Percentiles rank a stretch among this genome's conserved stretches.
Conservation (phyloP, 2,888 invertebrate genomes). For the Eupithecia centaureata region DNA sequence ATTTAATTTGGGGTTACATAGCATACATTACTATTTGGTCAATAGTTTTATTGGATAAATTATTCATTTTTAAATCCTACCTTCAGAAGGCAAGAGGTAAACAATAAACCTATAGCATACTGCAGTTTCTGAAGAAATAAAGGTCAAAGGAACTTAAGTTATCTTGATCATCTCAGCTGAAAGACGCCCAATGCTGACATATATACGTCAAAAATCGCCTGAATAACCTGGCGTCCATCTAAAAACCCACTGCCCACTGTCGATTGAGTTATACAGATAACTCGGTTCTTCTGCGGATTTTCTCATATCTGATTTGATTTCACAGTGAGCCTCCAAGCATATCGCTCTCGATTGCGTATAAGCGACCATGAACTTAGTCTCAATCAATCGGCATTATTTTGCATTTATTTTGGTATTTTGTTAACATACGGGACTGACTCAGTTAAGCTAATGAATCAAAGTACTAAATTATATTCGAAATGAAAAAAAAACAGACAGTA, state of each 20-base stretch:
- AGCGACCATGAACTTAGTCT: background rate
- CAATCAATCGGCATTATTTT: background rate
- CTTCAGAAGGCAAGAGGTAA: too few relatives aligned
- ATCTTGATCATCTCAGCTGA: background rate
- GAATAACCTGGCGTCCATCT: accelerated
- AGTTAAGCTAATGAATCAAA: too few relatives aligned
- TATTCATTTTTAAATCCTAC: too few relatives aligned
- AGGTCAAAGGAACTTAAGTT: background rate
- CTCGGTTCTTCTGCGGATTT: background rate
- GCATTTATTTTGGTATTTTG: too few relatives aligned
- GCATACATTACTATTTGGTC: background rate
- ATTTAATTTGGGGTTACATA: background rate
- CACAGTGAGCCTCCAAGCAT: background rate
- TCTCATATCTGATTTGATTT: background rate
- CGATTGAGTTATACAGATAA: background rate
- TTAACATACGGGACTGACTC: too few relatives aligned
- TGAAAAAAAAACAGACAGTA: too few relatives aligned
- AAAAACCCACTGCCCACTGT: too few relatives aligned
- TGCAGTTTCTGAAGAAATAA: too few relatives aligned
- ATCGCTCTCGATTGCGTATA: background rate
- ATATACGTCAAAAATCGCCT: background rate
- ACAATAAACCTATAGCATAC: too few relatives aligned
- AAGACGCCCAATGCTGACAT: background rate
- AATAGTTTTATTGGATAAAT: too few relatives aligned
- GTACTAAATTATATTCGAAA: too few relatives aligned